Evolutionary conservation across 2,113 vertebrate species (phyloP), one percentile per base, ranked within the genome.

Genomic region (Trichomycterus rosablanca): DNA sequence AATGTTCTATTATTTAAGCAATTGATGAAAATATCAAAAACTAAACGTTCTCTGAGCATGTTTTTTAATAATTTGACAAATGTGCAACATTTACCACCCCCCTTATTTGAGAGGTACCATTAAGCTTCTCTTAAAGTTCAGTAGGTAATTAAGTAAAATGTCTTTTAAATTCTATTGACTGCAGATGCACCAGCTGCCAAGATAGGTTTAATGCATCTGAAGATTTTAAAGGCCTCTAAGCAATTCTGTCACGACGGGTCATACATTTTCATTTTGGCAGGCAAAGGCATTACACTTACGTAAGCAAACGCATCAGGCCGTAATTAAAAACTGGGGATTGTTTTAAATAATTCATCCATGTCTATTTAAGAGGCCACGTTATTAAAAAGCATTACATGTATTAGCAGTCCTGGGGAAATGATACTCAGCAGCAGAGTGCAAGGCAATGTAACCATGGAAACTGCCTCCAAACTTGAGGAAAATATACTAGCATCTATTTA

Each of bases 401-500:
- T 79, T 73, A 67, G 74, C n/a, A n/a, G n/a, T n/a, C n/a, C 49
- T 51, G 44, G 59, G 42, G 64, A 77, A 78, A 66, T 74, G 69
- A 75, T 69, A 73, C 67, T 65, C 72, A 73, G 52, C 18, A 63
- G 62, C 74, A 50, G 50, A 73, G 60, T 55, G 71, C 34, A 77
- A 73, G 67, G 69, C 63, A 75, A 59, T n/a, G 84, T 86, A 81
- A 66, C 83, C 84, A 87, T 86, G 81, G 84, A 77, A 86, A 89
- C 87, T 76, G 70, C 73, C 60, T 80, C 65, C 74, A 83, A 86
- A 85, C 78, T 82, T 80, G 74, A 72, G 80, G 62, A 70, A 74
- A 82, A 68, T 76, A 61, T 79, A 74, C 75, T 64, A 75, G 74
- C 63, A 67, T 80, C 74, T 76, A 75, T 78, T 85, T 78, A 75